Conservation (phyloP, 2,888 invertebrate species). For the Automeris io region DNA sequence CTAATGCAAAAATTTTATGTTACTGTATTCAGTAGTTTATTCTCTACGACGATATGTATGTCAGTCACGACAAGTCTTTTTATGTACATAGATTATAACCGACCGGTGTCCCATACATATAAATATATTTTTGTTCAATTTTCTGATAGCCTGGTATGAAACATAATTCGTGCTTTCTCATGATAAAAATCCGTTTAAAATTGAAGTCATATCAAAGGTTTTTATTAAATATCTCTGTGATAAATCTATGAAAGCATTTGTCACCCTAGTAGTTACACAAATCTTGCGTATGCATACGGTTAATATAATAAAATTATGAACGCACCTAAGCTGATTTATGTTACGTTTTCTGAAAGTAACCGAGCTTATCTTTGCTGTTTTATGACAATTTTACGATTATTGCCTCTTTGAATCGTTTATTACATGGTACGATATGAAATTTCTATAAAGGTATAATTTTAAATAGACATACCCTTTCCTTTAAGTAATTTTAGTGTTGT, state of each 20-base stretch:
- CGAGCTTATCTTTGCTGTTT: conserved; percentile 62
- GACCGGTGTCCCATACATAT: too few relatives aligned
- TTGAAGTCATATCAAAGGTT: conserved; percentile 16
- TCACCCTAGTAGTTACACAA: background rate
- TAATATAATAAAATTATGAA: conserved; percentile 31
- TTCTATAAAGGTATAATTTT: conserved; percentile 66
- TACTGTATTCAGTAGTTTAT: too few relatives aligned
- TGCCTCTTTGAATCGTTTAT: conserved; percentile 68
- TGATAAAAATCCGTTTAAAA: conserved; percentile 10
- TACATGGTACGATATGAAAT: conserved; percentile 69
- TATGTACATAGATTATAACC: too few relatives aligned
- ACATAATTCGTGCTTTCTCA: too few relatives aligned
- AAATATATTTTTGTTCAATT: too few relatives aligned
- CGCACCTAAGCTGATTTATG: conserved; percentile 42
- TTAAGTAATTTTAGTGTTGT: conserved; percentile 46
- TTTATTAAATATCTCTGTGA: conserved; percentile 14
- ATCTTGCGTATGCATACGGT: conserved; percentile 21
- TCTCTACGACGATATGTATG: too few relatives aligned
- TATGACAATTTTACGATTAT: conserved; percentile 72
- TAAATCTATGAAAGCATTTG: conserved; percentile 6
- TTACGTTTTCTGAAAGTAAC: conserved; percentile 48
- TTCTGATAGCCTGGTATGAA: too few relatives aligned
- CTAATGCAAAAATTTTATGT: too few relatives aligned
- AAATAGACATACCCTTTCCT: conserved; percentile 70
- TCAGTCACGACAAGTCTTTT: too few relatives aligned